Conservation (phyloP, 2,888 invertebrate species). For the Agriopis marginaria region DNA sequence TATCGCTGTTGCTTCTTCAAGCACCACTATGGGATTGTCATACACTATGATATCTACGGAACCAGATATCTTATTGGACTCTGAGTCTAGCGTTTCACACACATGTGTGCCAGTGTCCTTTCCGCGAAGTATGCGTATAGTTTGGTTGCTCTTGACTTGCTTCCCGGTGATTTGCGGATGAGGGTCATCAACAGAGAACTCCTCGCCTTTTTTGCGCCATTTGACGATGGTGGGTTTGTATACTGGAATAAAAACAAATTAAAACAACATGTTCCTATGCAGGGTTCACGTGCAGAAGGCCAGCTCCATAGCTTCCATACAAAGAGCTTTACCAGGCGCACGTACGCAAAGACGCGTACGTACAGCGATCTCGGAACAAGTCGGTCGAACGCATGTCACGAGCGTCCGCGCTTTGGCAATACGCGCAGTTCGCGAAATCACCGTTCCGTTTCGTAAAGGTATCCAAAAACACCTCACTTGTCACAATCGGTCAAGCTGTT, state of each 20-base stretch:
- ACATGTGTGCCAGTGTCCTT: slow-evolving; percentile 89
- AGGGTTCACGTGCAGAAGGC: too few species aligned
- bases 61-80: slow-evolving; percentile 70
- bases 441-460: too few species aligned
- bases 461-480: too few species aligned
- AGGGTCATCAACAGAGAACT: background rate
- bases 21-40: slow-evolving; percentile 89
- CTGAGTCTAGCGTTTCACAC: slow-evolving; percentile 67
- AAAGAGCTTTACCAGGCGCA: too few species aligned
- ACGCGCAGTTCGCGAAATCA: too few species aligned
- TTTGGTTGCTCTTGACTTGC: slow-evolving; percentile 82
- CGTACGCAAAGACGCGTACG: too few species aligned
- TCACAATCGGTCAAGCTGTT: too few species aligned
- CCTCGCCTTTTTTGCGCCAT: slow-evolving; percentile 68
- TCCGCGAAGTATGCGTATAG: slow-evolving; percentile 78
- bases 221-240: slow-evolving; percentile 68
- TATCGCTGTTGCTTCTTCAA: slow-evolving; percentile 91
- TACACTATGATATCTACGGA: slow-evolving; percentile 86
- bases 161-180: background rate
- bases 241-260: slow-evolving; percentile 54
- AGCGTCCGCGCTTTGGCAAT: too few species aligned
- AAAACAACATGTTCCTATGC: background rate
- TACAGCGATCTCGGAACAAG: too few species aligned
- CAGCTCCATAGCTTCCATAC: too few species aligned
- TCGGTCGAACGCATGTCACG: too few species aligned